Evolutionary conservation across 2,113 vertebrate species (phyloP), one percentile per base, ranked within the genome.

Genomic region (Stigmatopora argus): DNA sequence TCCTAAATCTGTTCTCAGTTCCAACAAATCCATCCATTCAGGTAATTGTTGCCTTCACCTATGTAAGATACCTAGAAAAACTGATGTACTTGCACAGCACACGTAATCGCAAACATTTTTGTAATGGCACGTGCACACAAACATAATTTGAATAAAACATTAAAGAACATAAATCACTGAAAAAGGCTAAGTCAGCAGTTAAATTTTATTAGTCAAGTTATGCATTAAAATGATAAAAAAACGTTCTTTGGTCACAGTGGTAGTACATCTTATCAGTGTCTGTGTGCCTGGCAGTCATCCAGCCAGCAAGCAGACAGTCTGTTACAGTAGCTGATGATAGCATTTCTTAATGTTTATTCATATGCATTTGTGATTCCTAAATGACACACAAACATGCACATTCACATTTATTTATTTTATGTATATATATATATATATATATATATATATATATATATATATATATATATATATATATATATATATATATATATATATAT

Each of bases 21-120:
- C 82, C 71, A 84, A 83, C 80, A 70, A 79, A 83, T 87, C 72
- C 26, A 1, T 72, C 79, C 67, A 71, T 81, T 87, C 86, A 84
- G 60, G 64, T 78, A 83, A 78, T 81, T 83, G 84, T 84, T 86
- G 80, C 74, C 66, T 41, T 53, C 73, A 78, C 78, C 79, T 82
- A 80, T 82, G 80, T 63, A 71, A 46, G 53, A 64, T 61, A 77
- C 45, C 72, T 80, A 70, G 78, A 75, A 70, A 41, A 65, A 70
- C 59, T 67, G 11, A 13, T 21, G 46, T 21, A 72, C 35, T 2
- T 64, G 64, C 47, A 58, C 61, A 64, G 64, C 47, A 58, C 61
- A 62, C 5, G 7, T 45, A 6, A 23, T 45, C 45, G 53, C 67
- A 45, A 53, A 67, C 66, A 35, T 47, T 45, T 15, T 17, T 45